Evolutionary conservation across 2,888 invertebrate genomes (phyloP).

Genomic region (Phengaris arion): DNA sequence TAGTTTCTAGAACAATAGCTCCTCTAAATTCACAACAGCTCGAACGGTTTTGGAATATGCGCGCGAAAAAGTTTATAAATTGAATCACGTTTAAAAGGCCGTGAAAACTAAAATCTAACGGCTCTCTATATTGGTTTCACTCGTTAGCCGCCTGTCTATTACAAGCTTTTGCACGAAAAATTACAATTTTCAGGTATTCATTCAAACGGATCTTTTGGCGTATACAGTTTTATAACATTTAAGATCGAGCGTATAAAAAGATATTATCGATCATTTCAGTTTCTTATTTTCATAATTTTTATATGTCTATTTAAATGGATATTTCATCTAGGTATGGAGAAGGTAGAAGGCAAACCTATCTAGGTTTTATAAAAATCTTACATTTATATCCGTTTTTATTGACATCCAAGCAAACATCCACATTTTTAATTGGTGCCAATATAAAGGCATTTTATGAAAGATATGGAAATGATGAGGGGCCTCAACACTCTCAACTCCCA

Average conservation of each 20-base stretch:
- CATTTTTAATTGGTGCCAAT: not conserved
- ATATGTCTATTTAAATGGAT: too few species aligned
- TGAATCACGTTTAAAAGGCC: constrained; percentile 19
- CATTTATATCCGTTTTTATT: too few species aligned
- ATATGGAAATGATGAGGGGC: constrained; percentile 36
- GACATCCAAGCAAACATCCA: too few species aligned
- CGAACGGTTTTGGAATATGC: not conserved
- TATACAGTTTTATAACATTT: not conserved
- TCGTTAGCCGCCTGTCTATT: constrained; percentile 14
- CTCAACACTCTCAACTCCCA: constrained; percentile 52
- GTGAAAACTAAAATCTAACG: constrained; percentile 18
- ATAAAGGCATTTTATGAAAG: not conserved
- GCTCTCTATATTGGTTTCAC: constrained; percentile 19
- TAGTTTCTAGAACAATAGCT: not conserved
- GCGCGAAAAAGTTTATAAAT: not conserved
- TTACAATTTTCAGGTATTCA: constrained; percentile 5
- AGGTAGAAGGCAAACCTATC: too few species aligned
- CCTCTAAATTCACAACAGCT: not conserved
- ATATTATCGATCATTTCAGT: not conserved
- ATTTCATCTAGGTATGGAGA: too few species aligned
- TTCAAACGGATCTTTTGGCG: not conserved
- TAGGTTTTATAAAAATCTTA: too few species aligned
- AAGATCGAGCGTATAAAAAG: constrained; percentile 30
- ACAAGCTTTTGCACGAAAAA: constrained; percentile 17
- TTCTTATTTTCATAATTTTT: too few species aligned